Base-by-base conservation (phyloP, 1,140 invertebrate species). In the Drosophila triauraria region DNA sequence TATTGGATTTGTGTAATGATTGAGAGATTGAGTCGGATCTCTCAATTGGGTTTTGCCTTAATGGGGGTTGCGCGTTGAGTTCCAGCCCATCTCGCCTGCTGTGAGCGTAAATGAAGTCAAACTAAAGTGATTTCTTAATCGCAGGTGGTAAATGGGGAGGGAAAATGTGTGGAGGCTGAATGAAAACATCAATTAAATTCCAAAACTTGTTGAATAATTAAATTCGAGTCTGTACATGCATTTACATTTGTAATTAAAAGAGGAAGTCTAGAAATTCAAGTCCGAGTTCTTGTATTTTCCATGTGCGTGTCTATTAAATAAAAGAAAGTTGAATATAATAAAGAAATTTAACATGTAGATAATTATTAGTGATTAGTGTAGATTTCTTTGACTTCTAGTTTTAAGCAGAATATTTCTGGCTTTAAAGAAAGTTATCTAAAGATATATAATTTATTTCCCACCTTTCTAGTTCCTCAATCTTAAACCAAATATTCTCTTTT, bases 1-100 rank as follows among this genome's bases (percentile, higher is more conserved):
- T 83, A 83, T 88, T 88, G 76, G 68, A 88, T 86, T 86, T 65
- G 63, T 79, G 60, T 47, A 38, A 50, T 70, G 70, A 70, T 85
- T 85, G 71, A 79, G 53, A 46, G 64, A 47, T 62, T 65, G 25
- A 63, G 32, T 54, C 23, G 67, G 60, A 65, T 64, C 65, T 69
- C 53, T 77, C 74, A 77, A 77, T 77, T 78, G 74, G 50, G 42
- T 61, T 56, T 43, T 32, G n/a, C 27, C 32, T 15, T 27, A 27
- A 43, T 43, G 51, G 48, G 64, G 60, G 57, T 57, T 75, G 44
- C 61, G 44, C 51, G 40, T 53, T 12, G 25, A n/a, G 17, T 67
- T 51, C 25, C 27, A 53, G 15, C 27, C 25, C 57, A 68, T 40
- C 60, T 44, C 67, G 46, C 83, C 70, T 44, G 80, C 63, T 59